Percentiles rank a stretch among this genome's conserved stretches.
These are phyloP conservation scores for Drosophila histrio DNA, from an alignment of 2,888 invertebrate species.

Conservation along the genomic window DNA sequence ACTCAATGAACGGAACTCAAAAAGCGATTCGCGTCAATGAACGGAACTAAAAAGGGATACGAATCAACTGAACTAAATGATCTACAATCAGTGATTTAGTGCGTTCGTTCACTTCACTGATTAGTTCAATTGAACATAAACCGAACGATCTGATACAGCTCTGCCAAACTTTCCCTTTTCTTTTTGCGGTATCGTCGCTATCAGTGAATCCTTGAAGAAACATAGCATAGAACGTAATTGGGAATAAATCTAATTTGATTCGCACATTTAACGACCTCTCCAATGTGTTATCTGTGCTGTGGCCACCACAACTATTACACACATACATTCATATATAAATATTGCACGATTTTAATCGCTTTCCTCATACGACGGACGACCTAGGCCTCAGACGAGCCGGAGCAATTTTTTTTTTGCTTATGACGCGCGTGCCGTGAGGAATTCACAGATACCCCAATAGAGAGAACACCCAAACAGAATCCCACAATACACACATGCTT, in stretches of 20 bases:
- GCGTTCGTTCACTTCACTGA: too few relatives aligned
- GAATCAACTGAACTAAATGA: too few relatives aligned
- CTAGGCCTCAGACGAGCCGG: conserved; percentile 18
- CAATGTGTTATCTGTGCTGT: conserved; percentile 33
- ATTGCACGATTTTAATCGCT: conserved; percentile 26
- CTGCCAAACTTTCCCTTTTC: neutral
- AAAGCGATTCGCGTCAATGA: too few relatives aligned
- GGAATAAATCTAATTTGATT: neutral
- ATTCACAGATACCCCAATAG: conserved; percentile 3
- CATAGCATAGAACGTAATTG: neutral
- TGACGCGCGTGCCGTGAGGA: conserved; percentile 27
- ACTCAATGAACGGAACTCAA: too few relatives aligned
- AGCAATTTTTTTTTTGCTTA: conserved; percentile 10
- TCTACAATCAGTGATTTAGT: too few relatives aligned
- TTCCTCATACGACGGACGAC: conserved; percentile 29
- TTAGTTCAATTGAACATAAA: too few relatives aligned
- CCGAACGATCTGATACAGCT: too few relatives aligned
- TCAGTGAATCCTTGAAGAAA: neutral
- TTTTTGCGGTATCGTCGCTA: neutral
- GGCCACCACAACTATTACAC: conserved; percentile 13
- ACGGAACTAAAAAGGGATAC: too few relatives aligned
- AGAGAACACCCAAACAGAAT: conserved; percentile 1
- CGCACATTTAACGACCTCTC: conserved; percentile 39
- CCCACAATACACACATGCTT: conserved; percentile 15
- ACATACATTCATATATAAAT: too few relatives aligned